These are phyloP conservation scores for Psilopsiagon aurifrons DNA, from an alignment of 2,113 vertebrate species.

Conservation along the genomic window DNA sequence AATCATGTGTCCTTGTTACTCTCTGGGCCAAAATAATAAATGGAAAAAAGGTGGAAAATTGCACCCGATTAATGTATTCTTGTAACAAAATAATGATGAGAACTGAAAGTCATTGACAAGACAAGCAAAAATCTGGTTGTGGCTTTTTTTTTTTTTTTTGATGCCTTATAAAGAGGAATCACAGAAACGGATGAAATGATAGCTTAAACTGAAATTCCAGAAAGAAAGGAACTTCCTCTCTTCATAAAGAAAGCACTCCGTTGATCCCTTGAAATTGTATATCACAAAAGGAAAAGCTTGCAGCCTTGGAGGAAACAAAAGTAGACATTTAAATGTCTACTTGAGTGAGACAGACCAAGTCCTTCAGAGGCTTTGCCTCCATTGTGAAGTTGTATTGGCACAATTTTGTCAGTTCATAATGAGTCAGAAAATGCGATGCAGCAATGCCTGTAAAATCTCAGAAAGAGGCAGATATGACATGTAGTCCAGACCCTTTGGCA, in stretches of 20 bases:
- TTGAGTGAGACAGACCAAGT: not conserved
- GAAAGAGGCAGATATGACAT: not conserved
- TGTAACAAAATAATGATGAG: not conserved
- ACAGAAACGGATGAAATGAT: not conserved
- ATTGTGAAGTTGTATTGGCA: not conserved
- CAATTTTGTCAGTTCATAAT: not conserved
- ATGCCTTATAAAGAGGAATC: not conserved
- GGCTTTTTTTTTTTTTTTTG: not conserved
- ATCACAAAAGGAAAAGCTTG: slow-evolving; percentile 37
- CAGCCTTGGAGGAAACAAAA: not conserved
- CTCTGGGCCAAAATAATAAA: slow-evolving; percentile 12
- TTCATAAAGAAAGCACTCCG: not conserved
- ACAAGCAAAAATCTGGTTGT: slow-evolving; percentile 8
- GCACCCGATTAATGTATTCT: not conserved
- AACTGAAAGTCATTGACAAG: not conserved
- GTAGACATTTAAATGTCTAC: not conserved
- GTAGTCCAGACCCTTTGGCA: not conserved
- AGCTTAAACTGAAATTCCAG: slow-evolving; percentile 25
- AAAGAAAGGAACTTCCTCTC: not conserved
- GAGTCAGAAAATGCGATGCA: not conserved
- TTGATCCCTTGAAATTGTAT: not conserved
- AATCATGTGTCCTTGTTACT: slow-evolving; percentile 26
- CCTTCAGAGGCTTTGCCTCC: not conserved
- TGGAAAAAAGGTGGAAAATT: not conserved
- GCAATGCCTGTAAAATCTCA: not conserved